Percentiles rank a stretch among this genome's conserved stretches.
These are phyloP conservation scores for Erpornis zantholeuca DNA, from an alignment of 2,113 vertebrate genomes.

Conservation along the genomic window DNA sequence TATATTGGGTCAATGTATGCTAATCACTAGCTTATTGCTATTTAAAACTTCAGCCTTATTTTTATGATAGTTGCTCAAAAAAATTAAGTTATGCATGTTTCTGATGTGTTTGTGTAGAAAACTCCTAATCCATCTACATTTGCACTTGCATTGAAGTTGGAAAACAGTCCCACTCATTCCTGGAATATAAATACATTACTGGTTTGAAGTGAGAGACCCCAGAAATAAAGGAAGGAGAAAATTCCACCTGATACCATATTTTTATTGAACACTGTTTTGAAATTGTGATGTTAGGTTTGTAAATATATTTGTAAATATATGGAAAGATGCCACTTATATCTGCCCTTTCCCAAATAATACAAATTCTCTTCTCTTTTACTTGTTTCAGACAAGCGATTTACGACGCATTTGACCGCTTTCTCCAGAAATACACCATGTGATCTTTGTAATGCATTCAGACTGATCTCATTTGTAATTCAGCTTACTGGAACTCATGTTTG, in stretches of 20 bases:
- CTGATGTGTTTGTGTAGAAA: background rate
- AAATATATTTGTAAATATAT: background rate
- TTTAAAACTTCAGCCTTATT: background rate
- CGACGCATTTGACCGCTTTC: constrained; percentile 90
- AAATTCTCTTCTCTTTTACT: background rate
- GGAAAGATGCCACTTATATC: background rate
- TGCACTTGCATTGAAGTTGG: background rate
- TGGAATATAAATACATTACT: background rate
- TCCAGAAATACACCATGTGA: constrained; percentile 84
- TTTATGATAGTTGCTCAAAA: background rate
- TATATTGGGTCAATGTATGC: rapidly evolving
- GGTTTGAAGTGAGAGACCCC: background rate
- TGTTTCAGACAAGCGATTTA: constrained; percentile 89
- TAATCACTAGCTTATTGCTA: background rate
- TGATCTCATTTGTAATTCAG: background rate
- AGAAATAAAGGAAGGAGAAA: background rate
- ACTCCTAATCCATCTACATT: background rate
- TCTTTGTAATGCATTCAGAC: background rate
- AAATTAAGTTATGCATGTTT: background rate
- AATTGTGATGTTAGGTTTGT: background rate
- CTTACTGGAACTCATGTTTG: constrained; percentile 11
- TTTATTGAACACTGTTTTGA: background rate
- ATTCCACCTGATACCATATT: background rate
- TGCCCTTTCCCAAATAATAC: background rate
- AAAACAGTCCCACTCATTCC: background rate